Percentiles rank a stretch among this genome's conserved stretches.
Evolutionary conservation across 2,888 invertebrate genomes (phyloP).

Genomic region (Dicyrtomina minuta): DNA sequence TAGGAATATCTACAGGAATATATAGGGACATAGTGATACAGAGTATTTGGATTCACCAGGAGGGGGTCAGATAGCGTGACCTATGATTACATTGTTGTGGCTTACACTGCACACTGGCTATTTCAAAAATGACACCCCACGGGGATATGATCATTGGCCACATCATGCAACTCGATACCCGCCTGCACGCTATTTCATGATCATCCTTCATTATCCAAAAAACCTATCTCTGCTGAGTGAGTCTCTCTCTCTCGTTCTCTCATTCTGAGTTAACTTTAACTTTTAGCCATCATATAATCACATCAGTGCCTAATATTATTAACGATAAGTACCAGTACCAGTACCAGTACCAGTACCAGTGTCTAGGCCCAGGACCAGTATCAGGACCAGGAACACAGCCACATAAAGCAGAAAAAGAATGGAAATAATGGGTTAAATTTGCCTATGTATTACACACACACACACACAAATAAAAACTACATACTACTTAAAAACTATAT

Average conservation of each 20-base stretch:
- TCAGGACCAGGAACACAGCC: too few relatives aligned
- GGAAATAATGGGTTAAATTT: too few relatives aligned
- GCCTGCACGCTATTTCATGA: conserved; percentile 49
- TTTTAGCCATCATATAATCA: background rate
- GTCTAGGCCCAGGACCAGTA: too few relatives aligned
- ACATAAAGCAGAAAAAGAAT: too few relatives aligned
- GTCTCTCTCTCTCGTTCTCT: background rate
- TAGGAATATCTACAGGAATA: too few relatives aligned
- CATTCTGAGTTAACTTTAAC: conserved; percentile 2
- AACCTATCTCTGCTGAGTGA: conserved; percentile 41
- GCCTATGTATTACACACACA: too few relatives aligned
- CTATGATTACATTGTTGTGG: conserved; percentile 45
- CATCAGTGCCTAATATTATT: too few relatives aligned
- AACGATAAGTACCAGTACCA: too few relatives aligned
- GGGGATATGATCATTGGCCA: conserved; percentile 47
- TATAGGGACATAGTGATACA: background rate
- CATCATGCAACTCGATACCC: conserved; percentile 46
- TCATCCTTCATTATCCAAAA: conserved; percentile 47
- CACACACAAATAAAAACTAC: too few relatives aligned
- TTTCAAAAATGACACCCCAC: conserved; percentile 46
- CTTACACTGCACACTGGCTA: conserved; percentile 32
- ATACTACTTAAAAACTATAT: too few relatives aligned
- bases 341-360: too few relatives aligned
- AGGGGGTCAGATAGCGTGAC: conserved; percentile 45
- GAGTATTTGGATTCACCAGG: conserved; percentile 32